Evolutionary conservation across 2,797 vertebrate species (phyloP).

Genomic region (Phylloscopus collybita): DNA sequence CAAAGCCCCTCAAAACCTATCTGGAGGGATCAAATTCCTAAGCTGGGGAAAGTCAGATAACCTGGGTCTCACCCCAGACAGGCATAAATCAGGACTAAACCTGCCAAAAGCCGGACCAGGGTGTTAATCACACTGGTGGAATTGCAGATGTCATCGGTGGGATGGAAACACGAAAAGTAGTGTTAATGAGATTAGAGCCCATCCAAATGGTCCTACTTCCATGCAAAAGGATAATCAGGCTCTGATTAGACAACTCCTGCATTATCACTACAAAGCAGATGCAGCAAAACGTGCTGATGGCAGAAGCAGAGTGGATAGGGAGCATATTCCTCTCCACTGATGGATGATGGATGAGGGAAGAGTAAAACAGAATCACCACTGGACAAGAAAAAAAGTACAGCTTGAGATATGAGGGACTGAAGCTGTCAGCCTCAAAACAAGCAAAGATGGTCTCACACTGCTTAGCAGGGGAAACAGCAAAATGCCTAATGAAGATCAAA

Average conservation of each 20-base stretch:
- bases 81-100: neutral
- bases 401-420: neutral
- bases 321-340: neutral
- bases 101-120: neutral
- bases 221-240: neutral
- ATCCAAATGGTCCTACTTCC: neutral
- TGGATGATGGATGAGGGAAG: neutral
- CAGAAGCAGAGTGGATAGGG: neutral
- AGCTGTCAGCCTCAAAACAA: neutral
- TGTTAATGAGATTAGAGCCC: constrained; percentile 31
- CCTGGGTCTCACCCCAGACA: neutral
- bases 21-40: neutral
- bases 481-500: neutral
- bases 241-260: neutral
- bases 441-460: neutral
- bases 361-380: constrained; percentile 11
- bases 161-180: neutral
- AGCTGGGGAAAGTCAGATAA: neutral
- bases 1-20: neutral
- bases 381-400: neutral
- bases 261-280: neutral
- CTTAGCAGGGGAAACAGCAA: neutral
- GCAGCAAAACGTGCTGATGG: constrained; percentile 12
- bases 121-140: neutral
- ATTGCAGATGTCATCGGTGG: neutral